These are phyloP conservation scores for Spatulosminthurus flaviceps DNA, from an alignment of 2,888 invertebrate genomes.

Conservation along the genomic window DNA sequence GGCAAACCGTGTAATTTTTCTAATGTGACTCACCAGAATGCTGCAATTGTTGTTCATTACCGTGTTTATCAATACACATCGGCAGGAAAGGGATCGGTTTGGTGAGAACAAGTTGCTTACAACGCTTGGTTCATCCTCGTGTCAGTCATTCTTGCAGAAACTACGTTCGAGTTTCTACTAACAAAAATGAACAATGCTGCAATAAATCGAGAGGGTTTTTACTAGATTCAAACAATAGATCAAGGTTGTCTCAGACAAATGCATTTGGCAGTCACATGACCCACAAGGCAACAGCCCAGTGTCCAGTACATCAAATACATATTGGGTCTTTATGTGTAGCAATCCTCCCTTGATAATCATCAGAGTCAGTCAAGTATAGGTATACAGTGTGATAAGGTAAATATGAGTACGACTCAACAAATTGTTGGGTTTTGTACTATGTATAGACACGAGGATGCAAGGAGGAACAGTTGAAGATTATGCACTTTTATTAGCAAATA, in stretches of 20 bases:
- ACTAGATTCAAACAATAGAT: background rate
- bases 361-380: no score
- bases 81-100: no score
- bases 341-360: background rate
- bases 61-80: no score
- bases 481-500: conserved; percentile 14
- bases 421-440: no score
- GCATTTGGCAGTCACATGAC: background rate
- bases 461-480: background rate
- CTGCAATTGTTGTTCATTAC: no score
- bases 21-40: no score
- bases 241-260: conserved; percentile 9
- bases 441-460: no score
- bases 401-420: no score
- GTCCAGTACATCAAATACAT: background rate
- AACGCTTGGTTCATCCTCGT: background rate
- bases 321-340: background rate
- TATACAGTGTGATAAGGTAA: no score
- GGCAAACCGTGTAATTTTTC: no score
- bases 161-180: background rate
- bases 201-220: background rate
- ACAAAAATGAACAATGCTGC: background rate
- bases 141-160: background rate
- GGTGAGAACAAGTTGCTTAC: no score
- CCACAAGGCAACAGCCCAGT: background rate